Conservation (phyloP, 1,140 invertebrate genomes). For the Drosophila lowei region DNA sequence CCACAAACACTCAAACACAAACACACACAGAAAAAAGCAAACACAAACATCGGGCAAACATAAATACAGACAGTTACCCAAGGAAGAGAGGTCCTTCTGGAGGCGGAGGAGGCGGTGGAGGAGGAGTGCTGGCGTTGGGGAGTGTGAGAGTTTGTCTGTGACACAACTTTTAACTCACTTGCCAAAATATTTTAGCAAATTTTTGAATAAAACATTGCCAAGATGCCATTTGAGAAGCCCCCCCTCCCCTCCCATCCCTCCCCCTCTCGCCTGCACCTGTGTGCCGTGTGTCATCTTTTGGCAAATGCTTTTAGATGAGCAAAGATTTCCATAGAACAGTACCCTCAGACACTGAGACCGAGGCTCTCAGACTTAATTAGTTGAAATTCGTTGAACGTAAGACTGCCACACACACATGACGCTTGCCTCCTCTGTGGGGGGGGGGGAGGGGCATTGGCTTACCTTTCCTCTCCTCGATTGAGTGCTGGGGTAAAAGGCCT, state of each 20-base stretch:
- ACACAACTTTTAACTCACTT: slow-evolving; percentile 72
- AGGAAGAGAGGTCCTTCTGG: slow-evolving; percentile 31
- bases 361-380: slow-evolving; percentile 40
- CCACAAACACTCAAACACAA: slow-evolving; percentile 47
- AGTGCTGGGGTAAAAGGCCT: slow-evolving; percentile 29
- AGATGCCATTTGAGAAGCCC: slow-evolving; percentile 33
- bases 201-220: slow-evolving; percentile 75
- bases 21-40: slow-evolving; percentile 14
- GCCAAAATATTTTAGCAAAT: slow-evolving; percentile 77
- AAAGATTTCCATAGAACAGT: slow-evolving; percentile 30
- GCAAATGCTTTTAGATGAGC: slow-evolving; percentile 47
- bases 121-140: no score
- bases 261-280: background rate
- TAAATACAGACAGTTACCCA: slow-evolving; percentile 58
- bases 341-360: slow-evolving; percentile 12
- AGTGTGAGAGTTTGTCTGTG: slow-evolving; percentile 40
- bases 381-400: slow-evolving; percentile 28
- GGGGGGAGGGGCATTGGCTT: no score
- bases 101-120: background rate
- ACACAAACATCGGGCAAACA: slow-evolving; percentile 49
- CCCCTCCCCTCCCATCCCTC: no score
- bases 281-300: slow-evolving; percentile 5
- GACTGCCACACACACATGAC: no score
- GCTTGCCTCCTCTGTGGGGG: background rate
- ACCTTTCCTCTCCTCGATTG: slow-evolving; percentile 31